Conservation (phyloP, 2,113 vertebrate genomes). For the Zingel zingel region DNA sequence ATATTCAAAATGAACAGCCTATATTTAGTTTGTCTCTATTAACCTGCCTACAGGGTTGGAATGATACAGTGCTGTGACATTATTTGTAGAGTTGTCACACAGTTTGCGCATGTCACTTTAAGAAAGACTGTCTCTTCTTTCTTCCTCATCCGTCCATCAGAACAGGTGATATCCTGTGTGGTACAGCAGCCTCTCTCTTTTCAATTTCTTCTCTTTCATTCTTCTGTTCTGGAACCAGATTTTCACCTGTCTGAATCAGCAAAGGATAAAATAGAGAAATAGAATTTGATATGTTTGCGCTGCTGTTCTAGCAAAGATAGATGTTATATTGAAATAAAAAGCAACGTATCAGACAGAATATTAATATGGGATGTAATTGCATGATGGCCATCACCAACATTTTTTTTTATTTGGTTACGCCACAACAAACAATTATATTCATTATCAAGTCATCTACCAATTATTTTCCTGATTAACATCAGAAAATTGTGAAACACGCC, state of each 20-base stretch:
- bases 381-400: neutral
- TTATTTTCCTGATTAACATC: neutral
- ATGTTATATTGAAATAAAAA: neutral
- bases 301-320: too few species aligned
- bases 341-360: neutral
- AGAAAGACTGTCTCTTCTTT: neutral
- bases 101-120: neutral
- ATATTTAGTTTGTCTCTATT: too few species aligned
- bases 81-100: neutral
- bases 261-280: neutral
- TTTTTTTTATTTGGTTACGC: neutral
- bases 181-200: slow-evolving; percentile 92
- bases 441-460: too few species aligned
- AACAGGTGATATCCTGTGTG: slow-evolving; percentile 89
- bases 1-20: too few species aligned
- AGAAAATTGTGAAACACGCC: neutral
- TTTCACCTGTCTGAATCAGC: slow-evolving; percentile 88
- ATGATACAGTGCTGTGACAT: too few species aligned
- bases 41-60: neutral
- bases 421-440: too few species aligned
- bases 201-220: slow-evolving; percentile 98
- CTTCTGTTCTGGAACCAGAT: slow-evolving; percentile 98
- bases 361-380: neutral
- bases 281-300: too few species aligned
- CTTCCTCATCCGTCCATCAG: slow-evolving; percentile 5